phyloP scores from a whole-genome alignment of 1,140 invertebrate species.

The Lepidurus couesii region DNA sequence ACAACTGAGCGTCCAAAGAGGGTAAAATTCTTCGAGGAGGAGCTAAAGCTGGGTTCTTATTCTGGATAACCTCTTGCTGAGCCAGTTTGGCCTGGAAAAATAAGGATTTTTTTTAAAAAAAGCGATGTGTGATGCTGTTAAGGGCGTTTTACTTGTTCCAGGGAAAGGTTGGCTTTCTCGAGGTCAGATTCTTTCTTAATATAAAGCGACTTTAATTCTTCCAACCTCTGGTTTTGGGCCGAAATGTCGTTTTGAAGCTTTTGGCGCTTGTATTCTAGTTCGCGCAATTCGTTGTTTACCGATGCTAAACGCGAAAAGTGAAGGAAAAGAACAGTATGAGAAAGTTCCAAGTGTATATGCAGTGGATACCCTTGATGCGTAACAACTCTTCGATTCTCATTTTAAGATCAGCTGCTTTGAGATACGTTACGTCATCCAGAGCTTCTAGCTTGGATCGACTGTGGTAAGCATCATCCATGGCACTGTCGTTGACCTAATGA shows the following conservation, averaged over 20 bases:
- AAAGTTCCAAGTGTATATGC: conserved; percentile 11
- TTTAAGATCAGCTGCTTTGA: conserved; percentile 72
- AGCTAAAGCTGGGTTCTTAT: conserved; percentile 80
- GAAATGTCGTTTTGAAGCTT: conserved; percentile 76
- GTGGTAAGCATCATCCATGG: conserved; percentile 56
- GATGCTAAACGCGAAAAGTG: conserved; percentile 51
- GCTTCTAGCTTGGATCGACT: conserved; percentile 67
- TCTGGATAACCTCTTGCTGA: conserved; percentile 78
- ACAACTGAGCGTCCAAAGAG: conserved; percentile 41
- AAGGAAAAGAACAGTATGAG: background rate
- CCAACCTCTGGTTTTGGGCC: conserved; percentile 71
- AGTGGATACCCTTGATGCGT: conserved; percentile 65
- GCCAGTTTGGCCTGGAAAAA: conserved; percentile 63
- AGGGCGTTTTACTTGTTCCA: conserved; percentile 53
- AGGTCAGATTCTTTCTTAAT: conserved; percentile 76
- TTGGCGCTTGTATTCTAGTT: conserved; percentile 78
- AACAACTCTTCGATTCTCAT: conserved; percentile 83
- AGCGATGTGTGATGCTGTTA: no score
- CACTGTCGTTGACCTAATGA: conserved; percentile 60
- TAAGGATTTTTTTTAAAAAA: no score
- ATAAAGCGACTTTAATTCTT: conserved; percentile 75
- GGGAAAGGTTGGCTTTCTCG: conserved; percentile 79
- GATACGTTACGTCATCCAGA: conserved; percentile 68
- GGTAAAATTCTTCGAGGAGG: conserved; percentile 66
- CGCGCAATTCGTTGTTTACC: conserved; percentile 82